phyloP scores from a whole-genome alignment of 2,888 invertebrate genomes.

The Erynnis tages region DNA sequence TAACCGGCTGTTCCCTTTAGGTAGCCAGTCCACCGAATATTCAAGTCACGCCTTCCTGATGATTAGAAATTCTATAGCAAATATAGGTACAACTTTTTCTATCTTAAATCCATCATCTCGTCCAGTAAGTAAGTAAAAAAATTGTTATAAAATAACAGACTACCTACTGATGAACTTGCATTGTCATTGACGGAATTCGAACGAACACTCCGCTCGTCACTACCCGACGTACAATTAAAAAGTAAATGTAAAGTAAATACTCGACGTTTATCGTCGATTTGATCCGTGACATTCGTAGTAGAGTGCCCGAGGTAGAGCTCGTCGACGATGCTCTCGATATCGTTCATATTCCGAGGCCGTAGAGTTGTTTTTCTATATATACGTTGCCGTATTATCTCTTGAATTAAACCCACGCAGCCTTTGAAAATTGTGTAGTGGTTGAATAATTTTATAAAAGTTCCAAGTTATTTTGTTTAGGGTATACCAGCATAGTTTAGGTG shows the following conservation, averaged over 20 bases:
- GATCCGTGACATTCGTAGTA: conserved; percentile 65
- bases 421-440: conserved; percentile 50
- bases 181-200: conserved; percentile 65
- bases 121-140: no score
- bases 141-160: conserved; percentile 47
- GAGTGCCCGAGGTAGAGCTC: conserved; percentile 35
- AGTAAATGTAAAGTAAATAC: conserved; percentile 78
- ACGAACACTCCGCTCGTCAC: conserved; percentile 53
- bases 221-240: conserved; percentile 64
- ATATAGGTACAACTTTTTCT: no score
- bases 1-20: no score
- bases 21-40: no score
- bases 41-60: no score
- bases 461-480: conserved; percentile 1
- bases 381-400: conserved; percentile 51
- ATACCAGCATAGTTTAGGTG: neutral
- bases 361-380: conserved; percentile 37
- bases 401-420: conserved; percentile 54
- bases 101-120: no score
- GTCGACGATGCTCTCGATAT: neutral
- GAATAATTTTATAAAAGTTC: conserved; percentile 40
- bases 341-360: conserved; percentile 17
- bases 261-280: conserved; percentile 70
- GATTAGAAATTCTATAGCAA: no score
- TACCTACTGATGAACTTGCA: conserved; percentile 58